A percentile compares a stretch with the other conserved stretches of the same genome.
Conservation (phyloP, 2,113 vertebrate species). For the Pagrus major region DNA sequence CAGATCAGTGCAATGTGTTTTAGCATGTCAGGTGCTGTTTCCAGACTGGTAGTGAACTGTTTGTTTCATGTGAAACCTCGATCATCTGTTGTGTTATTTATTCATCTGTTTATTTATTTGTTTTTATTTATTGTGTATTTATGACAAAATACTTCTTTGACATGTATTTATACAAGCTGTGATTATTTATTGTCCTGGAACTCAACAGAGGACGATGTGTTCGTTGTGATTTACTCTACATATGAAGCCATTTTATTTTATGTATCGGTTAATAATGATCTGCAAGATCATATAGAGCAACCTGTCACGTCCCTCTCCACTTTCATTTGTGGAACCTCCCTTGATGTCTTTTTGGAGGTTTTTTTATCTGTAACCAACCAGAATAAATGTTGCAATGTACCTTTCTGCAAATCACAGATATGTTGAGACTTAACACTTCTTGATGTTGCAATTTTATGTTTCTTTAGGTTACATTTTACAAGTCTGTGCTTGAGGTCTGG, state of each 20-base stretch:
- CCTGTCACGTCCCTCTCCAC: too few relatives aligned
- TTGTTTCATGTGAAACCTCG: slow-evolving; percentile 25
- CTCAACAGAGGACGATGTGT: background rate
- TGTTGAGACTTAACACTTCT: too few relatives aligned
- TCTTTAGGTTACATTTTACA: too few relatives aligned
- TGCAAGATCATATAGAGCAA: too few relatives aligned
- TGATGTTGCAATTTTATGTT: too few relatives aligned
- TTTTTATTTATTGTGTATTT: slow-evolving; percentile 41
- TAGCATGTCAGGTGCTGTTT: slow-evolving; percentile 62
- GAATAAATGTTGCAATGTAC: too few relatives aligned
- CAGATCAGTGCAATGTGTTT: slow-evolving; percentile 24
- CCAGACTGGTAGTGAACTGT: slow-evolving; percentile 5
- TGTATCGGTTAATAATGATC: background rate
- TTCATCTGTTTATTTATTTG: slow-evolving; percentile 53
- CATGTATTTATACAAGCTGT: background rate
- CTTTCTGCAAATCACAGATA: too few relatives aligned
- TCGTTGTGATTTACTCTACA: background rate
- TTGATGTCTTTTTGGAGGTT: too few relatives aligned
- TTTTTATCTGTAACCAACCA: too few relatives aligned
- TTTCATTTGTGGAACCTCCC: too few relatives aligned
- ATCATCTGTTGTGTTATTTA: slow-evolving; percentile 40
- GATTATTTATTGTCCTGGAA: slow-evolving; percentile 22
- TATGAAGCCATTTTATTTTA: background rate
- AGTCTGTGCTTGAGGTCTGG: too few relatives aligned
- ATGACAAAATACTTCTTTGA: background rate